phyloP scores from a whole-genome alignment of 1,140 invertebrate genomes.

The Dreissena polymorpha region DNA sequence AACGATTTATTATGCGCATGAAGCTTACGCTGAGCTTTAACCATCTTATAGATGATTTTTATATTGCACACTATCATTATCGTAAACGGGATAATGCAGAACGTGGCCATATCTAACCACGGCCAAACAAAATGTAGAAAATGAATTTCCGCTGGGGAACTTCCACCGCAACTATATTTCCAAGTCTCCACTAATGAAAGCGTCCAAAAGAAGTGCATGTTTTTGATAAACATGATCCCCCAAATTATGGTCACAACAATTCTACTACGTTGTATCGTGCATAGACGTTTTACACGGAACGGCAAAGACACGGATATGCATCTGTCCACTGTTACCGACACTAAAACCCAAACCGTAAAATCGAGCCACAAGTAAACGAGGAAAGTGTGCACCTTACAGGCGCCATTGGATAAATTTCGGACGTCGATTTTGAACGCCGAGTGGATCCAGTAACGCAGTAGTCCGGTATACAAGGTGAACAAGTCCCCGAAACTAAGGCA shows the following conservation, averaged over 20 bases:
- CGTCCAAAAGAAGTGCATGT: slow-evolving; percentile 71
- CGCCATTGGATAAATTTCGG: slow-evolving; percentile 54
- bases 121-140: slow-evolving; percentile 68
- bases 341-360: slow-evolving; percentile 67
- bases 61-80: slow-evolving; percentile 70
- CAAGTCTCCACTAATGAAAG: slow-evolving; percentile 46
- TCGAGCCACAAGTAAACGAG: slow-evolving; percentile 66
- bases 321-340: slow-evolving; percentile 67
- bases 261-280: slow-evolving; percentile 55
- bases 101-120: slow-evolving; percentile 75
- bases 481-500: slow-evolving; percentile 66
- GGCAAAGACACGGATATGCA: slow-evolving; percentile 66
- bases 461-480: slow-evolving; percentile 66
- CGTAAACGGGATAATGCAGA: slow-evolving; percentile 72
- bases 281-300: slow-evolving; percentile 58
- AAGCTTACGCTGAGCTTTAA: slow-evolving; percentile 45
- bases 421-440: slow-evolving; percentile 59
- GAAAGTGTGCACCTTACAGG: slow-evolving; percentile 69
- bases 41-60: slow-evolving; percentile 66
- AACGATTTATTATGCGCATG: slow-evolving; percentile 23
- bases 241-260: slow-evolving; percentile 48
- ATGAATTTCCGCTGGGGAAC: background rate
- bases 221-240: slow-evolving; percentile 51
- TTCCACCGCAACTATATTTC: slow-evolving; percentile 48
- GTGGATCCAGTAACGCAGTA: slow-evolving; percentile 65